Percentiles rank a stretch among this genome's conserved stretches.
phyloP scores from a whole-genome alignment of 2,888 invertebrate genomes.

The Sipunculus nudus region DNA sequence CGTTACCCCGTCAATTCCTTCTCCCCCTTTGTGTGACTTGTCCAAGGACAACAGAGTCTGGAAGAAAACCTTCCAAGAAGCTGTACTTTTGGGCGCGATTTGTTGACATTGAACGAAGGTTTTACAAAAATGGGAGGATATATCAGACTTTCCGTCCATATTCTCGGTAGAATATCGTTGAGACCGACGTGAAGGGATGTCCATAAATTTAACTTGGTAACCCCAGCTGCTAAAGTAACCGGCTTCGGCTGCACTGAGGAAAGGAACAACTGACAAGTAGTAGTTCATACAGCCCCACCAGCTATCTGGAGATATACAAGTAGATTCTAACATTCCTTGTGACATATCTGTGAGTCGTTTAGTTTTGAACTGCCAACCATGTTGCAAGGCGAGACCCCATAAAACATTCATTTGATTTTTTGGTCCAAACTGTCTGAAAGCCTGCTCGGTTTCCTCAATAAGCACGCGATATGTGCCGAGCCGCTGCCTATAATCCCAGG shows the following conservation, averaged over 20 bases:
- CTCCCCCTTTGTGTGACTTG: not conserved
- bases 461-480: constrained; percentile 17
- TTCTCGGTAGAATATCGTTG: too few relatives aligned
- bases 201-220: too few relatives aligned
- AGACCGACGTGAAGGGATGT: too few relatives aligned
- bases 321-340: not conserved
- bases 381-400: constrained; percentile 27
- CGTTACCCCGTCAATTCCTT: not conserved
- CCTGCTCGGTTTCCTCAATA: constrained; percentile 3
- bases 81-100: not conserved
- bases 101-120: too few relatives aligned
- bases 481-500: constrained; percentile 26
- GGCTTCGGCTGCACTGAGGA: constrained; percentile 13
- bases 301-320: constrained; percentile 15
- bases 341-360: not conserved
- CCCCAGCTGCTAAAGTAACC: constrained; percentile 6
- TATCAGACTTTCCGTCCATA: too few relatives aligned
- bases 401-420: constrained; percentile 17
- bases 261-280: constrained; percentile 22
- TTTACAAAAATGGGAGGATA: too few relatives aligned
- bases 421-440: constrained; percentile 15
- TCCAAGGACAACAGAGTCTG: not conserved
- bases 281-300: constrained; percentile 34
- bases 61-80: constrained; percentile 8
- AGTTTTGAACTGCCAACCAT: constrained; percentile 21